Evolutionary conservation across 2,888 invertebrate species (phyloP).

Genomic region (Apodemia mormo): DNA sequence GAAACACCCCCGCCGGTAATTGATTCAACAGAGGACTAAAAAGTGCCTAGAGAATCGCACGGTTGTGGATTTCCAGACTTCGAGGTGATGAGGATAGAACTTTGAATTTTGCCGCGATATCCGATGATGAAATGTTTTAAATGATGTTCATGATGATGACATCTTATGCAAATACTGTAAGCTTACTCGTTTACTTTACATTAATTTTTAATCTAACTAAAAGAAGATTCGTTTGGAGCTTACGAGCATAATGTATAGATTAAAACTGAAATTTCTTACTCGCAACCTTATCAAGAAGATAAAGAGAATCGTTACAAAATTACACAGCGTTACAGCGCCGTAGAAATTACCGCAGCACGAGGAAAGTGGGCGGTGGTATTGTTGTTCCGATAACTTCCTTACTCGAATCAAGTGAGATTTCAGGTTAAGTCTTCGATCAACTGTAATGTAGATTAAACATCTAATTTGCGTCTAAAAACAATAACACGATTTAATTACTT

Average conservation of each 20-base stretch:
- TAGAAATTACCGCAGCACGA: constrained; percentile 27
- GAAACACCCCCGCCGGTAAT: too few species aligned
- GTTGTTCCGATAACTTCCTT: constrained; percentile 37
- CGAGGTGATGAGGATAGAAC: too few species aligned
- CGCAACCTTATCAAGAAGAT: constrained; percentile 12
- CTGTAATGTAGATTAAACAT: background rate
- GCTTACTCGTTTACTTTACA: too few species aligned
- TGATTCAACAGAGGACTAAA: too few species aligned
- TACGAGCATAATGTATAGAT: background rate
- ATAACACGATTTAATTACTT: too few species aligned
- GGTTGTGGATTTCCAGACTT: too few species aligned
- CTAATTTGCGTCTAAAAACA: background rate
- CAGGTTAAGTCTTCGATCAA: constrained; percentile 22
- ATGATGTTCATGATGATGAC: too few species aligned
- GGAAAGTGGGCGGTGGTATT: constrained; percentile 36
- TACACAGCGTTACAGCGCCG: constrained; percentile 33
- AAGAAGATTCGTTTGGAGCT: background rate
- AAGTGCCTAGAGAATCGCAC: too few species aligned
- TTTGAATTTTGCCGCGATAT: too few species aligned
- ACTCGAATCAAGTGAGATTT: constrained; percentile 25
- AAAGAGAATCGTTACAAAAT: constrained; percentile 29
- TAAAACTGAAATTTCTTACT: background rate
- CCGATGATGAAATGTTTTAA: too few species aligned
- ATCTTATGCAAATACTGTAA: too few species aligned
- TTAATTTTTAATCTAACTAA: too few species aligned